These are phyloP conservation scores for Charanyca ferruginea DNA, from an alignment of 2,888 invertebrate genomes.

Conservation along the genomic window DNA sequence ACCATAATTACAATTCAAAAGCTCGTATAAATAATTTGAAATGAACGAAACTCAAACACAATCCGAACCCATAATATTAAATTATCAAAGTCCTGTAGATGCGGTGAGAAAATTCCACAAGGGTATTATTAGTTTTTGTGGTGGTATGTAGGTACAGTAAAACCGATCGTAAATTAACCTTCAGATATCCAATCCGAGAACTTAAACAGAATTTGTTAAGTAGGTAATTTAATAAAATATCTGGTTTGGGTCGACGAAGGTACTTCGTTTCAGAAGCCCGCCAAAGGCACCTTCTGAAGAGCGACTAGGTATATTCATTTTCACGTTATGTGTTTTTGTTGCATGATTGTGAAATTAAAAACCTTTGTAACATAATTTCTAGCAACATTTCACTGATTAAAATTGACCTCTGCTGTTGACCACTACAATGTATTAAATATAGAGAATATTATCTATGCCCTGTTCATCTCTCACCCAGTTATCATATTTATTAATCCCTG, in stretches of 20 bases:
- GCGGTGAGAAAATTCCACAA: conserved; percentile 74
- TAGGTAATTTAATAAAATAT: conserved; percentile 79
- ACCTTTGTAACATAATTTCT: conserved; percentile 23
- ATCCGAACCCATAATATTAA: conserved; percentile 35
- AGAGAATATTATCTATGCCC: not conserved
- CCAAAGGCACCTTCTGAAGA: conserved; percentile 46
- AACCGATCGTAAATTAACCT: conserved; percentile 84
- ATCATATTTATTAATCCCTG: not conserved
- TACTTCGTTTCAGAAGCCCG: conserved; percentile 12
- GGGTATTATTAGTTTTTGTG: conserved; percentile 81
- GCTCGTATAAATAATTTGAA: conserved; percentile 30
- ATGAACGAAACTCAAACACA: conserved; percentile 36
- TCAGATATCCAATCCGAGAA: conserved; percentile 77
- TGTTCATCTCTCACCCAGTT: not conserved
- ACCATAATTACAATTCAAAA: conserved; percentile 4
- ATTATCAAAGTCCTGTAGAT: conserved; percentile 62
- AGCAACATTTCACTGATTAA: conserved; percentile 24
- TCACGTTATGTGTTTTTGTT: conserved; percentile 35
- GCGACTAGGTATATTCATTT: conserved; percentile 18
- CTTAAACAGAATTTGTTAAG: conserved; percentile 80
- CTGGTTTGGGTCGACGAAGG: conserved; percentile 48
- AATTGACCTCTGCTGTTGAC: conserved; percentile 30
- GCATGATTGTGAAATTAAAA: conserved; percentile 45
- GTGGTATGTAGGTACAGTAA: conserved; percentile 72
- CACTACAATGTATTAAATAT: not conserved